These are phyloP conservation scores for Erethizon dorsatum DNA, from an alignment of 2,797 vertebrate species.

Conservation along the genomic window DNA sequence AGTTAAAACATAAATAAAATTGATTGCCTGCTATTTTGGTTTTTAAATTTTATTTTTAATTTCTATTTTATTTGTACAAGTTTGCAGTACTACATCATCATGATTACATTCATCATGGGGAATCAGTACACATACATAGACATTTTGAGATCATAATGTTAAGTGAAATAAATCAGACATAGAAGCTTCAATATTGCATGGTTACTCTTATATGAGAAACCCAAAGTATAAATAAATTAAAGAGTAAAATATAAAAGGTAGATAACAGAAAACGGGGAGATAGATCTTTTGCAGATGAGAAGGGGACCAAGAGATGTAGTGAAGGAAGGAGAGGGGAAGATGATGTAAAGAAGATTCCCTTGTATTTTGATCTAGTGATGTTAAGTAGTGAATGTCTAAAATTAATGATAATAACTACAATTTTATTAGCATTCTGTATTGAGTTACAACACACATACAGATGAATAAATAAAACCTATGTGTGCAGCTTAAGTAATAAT, in stretches of 20 bases:
- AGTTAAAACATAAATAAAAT: not conserved
- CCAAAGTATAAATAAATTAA: too few species aligned
- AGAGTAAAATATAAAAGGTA: too few species aligned
- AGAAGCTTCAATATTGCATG: not conserved
- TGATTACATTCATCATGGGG: not conserved
- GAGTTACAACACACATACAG: not conserved
- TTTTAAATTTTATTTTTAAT: not conserved
- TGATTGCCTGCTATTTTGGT: not conserved
- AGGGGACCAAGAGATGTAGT: not conserved
- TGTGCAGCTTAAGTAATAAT: constrained; percentile 27
- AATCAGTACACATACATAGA: not conserved
- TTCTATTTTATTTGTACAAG: not conserved
- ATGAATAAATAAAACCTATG: not conserved
- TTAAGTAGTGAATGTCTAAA: not conserved
- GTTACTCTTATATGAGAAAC: too few species aligned
- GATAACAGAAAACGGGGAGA: too few species aligned
- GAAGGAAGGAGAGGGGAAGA: not conserved
- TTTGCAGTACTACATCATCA: not conserved
- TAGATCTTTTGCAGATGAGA: too few species aligned
- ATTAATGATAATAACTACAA: constrained; percentile 3
- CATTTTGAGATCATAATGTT: not conserved
- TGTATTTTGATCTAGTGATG: not conserved
- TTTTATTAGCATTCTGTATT: constrained; percentile 42
- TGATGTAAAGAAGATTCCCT: not conserved
- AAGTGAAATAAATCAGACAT: not conserved